Evolutionary conservation across 2,797 vertebrate species (phyloP).

Genomic region (Pseudochirops corinnae): DNA sequence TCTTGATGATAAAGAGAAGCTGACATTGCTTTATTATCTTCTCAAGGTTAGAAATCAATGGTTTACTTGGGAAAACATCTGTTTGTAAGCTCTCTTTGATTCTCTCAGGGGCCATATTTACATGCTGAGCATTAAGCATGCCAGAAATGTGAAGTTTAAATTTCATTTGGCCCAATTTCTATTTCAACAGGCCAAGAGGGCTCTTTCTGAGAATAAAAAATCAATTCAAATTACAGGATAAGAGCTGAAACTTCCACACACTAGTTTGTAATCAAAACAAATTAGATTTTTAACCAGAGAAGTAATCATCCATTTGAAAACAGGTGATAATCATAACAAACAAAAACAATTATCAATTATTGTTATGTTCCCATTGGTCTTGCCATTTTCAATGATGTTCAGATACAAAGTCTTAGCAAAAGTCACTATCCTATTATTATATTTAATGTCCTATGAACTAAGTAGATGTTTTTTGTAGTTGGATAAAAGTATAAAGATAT

Average conservation of each 20-base stretch:
- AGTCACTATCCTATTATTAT: neutral
- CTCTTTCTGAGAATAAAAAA: constrained; percentile 45
- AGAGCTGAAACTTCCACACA: constrained; percentile 34
- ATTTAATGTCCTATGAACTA: neutral
- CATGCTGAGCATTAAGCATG: constrained; percentile 64
- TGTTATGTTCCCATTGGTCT: neutral
- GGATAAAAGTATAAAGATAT: neutral
- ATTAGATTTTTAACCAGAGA: constrained; percentile 62
- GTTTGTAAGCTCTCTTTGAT: constrained; percentile 64
- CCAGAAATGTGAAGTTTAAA: constrained; percentile 64
- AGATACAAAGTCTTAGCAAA: neutral
- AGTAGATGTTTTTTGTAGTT: neutral
- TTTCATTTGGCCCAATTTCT: constrained; percentile 53
- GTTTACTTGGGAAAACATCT: constrained; percentile 75
- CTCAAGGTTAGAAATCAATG: constrained; percentile 80
- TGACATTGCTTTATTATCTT: constrained; percentile 72
- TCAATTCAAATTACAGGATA: neutral
- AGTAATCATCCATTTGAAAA: constrained; percentile 59
- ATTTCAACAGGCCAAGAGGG: constrained; percentile 53
- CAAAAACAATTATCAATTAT: neutral
- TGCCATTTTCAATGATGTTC: neutral
- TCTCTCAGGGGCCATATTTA: constrained; percentile 63
- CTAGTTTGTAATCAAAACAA: constrained; percentile 42
- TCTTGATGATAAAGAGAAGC: constrained; percentile 77
- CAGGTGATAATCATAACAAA: constrained; percentile 39